Evolutionary conservation across 2,113 vertebrate species (phyloP), one percentile per base, ranked within the genome.

Genomic region (Amphiprion ocellaris): DNA sequence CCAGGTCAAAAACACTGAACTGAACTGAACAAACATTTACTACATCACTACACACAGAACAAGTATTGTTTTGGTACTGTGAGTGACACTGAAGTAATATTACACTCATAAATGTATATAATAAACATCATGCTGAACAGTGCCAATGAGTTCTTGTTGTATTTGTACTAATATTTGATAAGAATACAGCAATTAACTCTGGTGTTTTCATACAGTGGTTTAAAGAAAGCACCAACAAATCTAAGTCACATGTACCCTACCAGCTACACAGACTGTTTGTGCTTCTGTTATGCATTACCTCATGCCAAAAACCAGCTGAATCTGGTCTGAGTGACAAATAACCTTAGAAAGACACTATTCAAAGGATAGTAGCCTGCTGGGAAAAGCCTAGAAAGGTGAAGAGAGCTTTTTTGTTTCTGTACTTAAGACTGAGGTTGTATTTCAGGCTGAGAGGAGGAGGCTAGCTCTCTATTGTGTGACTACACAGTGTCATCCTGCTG

Each of bases 391-490:
- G n/a, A 77, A 79, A 84, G 17, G 64, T 10, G 4, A 74, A 63
- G 69, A 69, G 62, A 53, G 30, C 21, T 52, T 26, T 79, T 83
- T 69, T 67, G 61, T 90, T 74, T 58, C 8, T 12, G 2, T 11
- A 23, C 58, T 50, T 17, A 58, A 66, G 46, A n/a, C 30, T 66
- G 54, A 77, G 83, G 33, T 89, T 69, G 70, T 76, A 52, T 93
- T 90, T 90, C 88, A 90, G 70, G 55, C 53, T 69, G 33, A 79
- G 52, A 69, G 72, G 39, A 75, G 62, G 67, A 56, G 64, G n/a
- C 47, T 16, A 23, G 4, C 9, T 23, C 67, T 76, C 65, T 23
- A 53, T 79, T 82, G 69, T 87, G 73, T 87, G 33, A 24, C 58
- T 30, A 4, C 5, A 24, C 15, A 28, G n/a, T 0, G 1, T 81